Conservation (phyloP, 30 jellyfish, hydroid and myxozoan species). For the Mastigias papua region DNA sequence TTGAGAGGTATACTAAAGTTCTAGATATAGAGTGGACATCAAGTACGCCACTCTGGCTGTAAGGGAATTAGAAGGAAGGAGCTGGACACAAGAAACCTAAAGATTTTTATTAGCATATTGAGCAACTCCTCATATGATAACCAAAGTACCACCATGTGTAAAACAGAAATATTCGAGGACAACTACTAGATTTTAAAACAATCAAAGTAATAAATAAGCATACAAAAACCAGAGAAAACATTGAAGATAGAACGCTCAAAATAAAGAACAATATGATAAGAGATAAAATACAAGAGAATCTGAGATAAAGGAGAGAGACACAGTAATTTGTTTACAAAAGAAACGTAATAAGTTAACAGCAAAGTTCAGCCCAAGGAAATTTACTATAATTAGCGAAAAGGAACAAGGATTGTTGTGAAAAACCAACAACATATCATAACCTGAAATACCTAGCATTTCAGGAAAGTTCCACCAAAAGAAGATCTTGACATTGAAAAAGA, state of each 20-base stretch:
- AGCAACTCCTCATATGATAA: slow-evolving; percentile 53
- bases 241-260: background rate
- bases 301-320: slow-evolving; percentile 7
- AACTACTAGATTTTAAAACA: slow-evolving; percentile 41
- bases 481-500: background rate
- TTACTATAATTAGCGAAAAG: slow-evolving; percentile 37
- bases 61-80: slow-evolving; percentile 41
- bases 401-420: slow-evolving; percentile 57
- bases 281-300: slow-evolving; percentile 7
- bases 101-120: slow-evolving; percentile 53
- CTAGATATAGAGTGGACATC: slow-evolving; percentile 32
- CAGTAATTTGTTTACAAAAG: slow-evolving; percentile 1
- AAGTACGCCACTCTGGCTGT: slow-evolving; percentile 31
- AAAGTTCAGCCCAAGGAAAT: slow-evolving; percentile 44
- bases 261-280: slow-evolving; percentile 23
- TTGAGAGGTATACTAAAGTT: slow-evolving; percentile 34
- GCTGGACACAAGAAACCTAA: slow-evolving; percentile 64
- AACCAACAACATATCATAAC: slow-evolving; percentile 46
- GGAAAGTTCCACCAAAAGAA: background rate
- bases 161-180: slow-evolving; percentile 33
- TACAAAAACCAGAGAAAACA: slow-evolving; percentile 17
- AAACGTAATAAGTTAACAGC: slow-evolving; percentile 24
- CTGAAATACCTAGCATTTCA: background rate
- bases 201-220: slow-evolving; percentile 41
- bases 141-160: slow-evolving; percentile 60